Base-by-base conservation (phyloP, 1,140 invertebrate genomes). In the Philotrypesis tridentata region DNA sequence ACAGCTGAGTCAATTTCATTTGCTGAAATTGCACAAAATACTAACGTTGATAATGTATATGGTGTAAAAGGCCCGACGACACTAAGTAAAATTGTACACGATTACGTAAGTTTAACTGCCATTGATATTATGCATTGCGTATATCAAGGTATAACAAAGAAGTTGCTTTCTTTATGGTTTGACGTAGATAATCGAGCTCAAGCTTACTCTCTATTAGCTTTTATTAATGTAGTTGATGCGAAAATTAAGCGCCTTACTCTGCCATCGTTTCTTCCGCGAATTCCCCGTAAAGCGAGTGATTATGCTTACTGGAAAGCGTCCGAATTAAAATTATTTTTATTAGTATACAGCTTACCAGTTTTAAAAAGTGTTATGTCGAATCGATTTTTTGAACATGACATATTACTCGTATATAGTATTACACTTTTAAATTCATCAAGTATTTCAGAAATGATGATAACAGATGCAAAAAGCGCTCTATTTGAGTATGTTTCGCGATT, bases 321-420 rank as follows among this genome's bases (percentile, higher is more conserved):
- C 17, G 63, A 85, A 65, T 67, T 83, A 48, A 80, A 86, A n/a
- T n/a, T n/a, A n/a, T n/a, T n/a, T n/a, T n/a, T n/a, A n/a, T n/a
- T n/a, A n/a, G n/a, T n/a, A n/a, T 79, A n/a, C 84, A 76, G 4
- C 12, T 83, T 65, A 7, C 68, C 82, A 17, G 63, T 83, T 68
- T 70, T 85, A 25, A 31, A 33, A 14, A 74, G 67, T 65, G 61
- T 84, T 2, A 76, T 84, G 79, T 12, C 9, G 31, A 12, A 17
- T 23, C 40, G 77, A 55, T 84, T 79, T 61, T 84, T 85, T 14
- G 40, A 79, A 8, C 78, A 85, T 70, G 68, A 82, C n/a, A 70
- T 37, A 12, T 14, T 84, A 11, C 65, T 84, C 0, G 82, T 84
- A 21, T 33, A 71, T 5, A 82, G 25, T 9, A 65, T 85, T 25